Conservation (phyloP, 2,888 invertebrate species). For the Anthophora plumipes region DNA sequence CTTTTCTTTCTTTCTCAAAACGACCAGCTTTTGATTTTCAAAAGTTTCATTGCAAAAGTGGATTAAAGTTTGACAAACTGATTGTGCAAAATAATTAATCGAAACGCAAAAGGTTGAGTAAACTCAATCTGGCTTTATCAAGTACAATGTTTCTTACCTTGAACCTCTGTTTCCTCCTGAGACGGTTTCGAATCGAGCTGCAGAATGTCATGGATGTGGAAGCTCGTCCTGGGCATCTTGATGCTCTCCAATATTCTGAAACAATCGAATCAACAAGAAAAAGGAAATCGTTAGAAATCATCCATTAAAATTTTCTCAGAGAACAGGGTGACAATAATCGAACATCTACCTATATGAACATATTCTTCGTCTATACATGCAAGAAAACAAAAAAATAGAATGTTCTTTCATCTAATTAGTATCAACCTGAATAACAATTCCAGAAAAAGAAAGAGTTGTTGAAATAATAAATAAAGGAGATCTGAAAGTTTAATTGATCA, state of each 20-base stretch:
- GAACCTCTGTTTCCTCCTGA: slow-evolving; percentile 78
- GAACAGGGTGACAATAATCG: background rate
- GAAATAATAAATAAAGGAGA: background rate
- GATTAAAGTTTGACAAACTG: no score
- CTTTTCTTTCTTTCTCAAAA: no score
- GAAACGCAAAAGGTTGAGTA: no score
- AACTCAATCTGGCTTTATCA: no score
- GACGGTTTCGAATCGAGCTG: slow-evolving; percentile 89
- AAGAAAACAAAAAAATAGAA: no score
- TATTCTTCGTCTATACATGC: slow-evolving; percentile 6
- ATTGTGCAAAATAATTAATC: no score
- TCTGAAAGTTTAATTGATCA: background rate
- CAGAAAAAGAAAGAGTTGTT: no score
- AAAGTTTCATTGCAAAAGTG: no score
- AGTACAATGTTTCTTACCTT: slow-evolving; percentile 71
- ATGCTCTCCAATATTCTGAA: slow-evolving; percentile 92
- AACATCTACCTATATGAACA: slow-evolving; percentile 4
- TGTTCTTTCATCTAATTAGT: background rate
- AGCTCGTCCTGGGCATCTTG: slow-evolving; percentile 93
- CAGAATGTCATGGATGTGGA: slow-evolving; percentile 97
- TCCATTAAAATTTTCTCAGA: background rate
- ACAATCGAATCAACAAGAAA: slow-evolving; percentile 73
- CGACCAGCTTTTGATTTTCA: no score
- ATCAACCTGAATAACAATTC: no score
- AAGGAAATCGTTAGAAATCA: background rate